Conservation (phyloP, 2,888 invertebrate genomes). For the Conomelus anceps region DNA sequence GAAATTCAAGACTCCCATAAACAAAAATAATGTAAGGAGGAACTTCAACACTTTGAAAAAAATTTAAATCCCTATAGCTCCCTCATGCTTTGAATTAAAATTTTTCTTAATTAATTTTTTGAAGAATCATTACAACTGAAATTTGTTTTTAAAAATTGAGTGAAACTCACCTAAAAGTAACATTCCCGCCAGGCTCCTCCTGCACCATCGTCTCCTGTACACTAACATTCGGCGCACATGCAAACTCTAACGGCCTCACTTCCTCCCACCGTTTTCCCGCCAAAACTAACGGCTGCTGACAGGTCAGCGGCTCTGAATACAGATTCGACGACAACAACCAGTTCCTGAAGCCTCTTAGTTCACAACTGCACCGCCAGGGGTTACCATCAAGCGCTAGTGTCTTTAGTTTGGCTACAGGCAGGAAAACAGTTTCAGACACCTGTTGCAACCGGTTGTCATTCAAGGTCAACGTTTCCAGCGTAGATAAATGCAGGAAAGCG, state of each 20-base stretch:
- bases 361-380: slow-evolving; percentile 87
- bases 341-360: slow-evolving; percentile 70
- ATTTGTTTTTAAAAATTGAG: no score
- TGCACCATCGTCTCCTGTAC: slow-evolving; percentile 47
- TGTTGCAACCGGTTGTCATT: slow-evolving; percentile 72
- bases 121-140: no score
- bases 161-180: slow-evolving; percentile 52
- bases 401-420: slow-evolving; percentile 69
- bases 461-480: slow-evolving; percentile 68
- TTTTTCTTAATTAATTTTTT: no score
- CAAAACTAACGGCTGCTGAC: slow-evolving; percentile 63
- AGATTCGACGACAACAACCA: slow-evolving; percentile 77
- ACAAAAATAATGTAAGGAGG: no score
- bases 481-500: slow-evolving; percentile 67
- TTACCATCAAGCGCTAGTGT: slow-evolving; percentile 75
- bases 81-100: no score
- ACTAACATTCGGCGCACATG: slow-evolving; percentile 68
- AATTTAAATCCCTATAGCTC: no score
- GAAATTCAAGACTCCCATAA: no score
- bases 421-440: slow-evolving; percentile 58
- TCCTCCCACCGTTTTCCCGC: slow-evolving; percentile 69
- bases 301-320: slow-evolving; percentile 65
- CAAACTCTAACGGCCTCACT: slow-evolving; percentile 67
- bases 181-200: slow-evolving; percentile 75
- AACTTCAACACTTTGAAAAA: no score